Conservation (phyloP, 2,888 invertebrate genomes). For the Campopleginae sp. region DNA sequence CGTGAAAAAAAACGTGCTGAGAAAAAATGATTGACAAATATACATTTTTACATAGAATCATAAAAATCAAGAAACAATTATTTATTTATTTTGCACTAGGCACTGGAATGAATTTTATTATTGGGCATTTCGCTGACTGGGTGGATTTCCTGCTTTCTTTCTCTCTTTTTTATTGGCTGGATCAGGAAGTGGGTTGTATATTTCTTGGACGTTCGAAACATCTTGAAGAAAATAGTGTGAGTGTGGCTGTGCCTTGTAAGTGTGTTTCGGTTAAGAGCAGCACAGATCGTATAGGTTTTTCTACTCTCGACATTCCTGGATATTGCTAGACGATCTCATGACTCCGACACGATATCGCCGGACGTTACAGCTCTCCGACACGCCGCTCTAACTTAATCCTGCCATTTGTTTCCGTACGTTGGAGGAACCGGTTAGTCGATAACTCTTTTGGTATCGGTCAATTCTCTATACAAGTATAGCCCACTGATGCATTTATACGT, state of each 20-base stretch:
- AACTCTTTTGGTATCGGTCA: slow-evolving; percentile 63
- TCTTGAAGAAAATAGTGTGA: slow-evolving; percentile 6
- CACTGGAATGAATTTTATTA: background rate
- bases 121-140: background rate
- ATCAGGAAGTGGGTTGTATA: slow-evolving; percentile 21
- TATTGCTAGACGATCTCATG: slow-evolving; percentile 64
- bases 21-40: too few species aligned
- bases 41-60: too few species aligned
- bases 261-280: slow-evolving; percentile 9
- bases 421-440: slow-evolving; percentile 68
- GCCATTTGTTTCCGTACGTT: slow-evolving; percentile 72
- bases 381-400: slow-evolving; percentile 69
- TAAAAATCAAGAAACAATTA: background rate
- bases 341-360: slow-evolving; percentile 61
- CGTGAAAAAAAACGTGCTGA: too few species aligned
- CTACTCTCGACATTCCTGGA: slow-evolving; percentile 55
- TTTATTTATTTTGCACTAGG: background rate
- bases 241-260: background rate
- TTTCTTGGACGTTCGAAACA: slow-evolving; percentile 13
- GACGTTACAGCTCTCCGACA: slow-evolving; percentile 60
- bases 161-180: slow-evolving; percentile 9
- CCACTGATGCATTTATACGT: slow-evolving; percentile 2
- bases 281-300: slow-evolving; percentile 49
- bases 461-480: slow-evolving; percentile 37
- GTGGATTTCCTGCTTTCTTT: background rate